Conservation (phyloP, 2,797 vertebrate species). For the Moxostoma hubbsi region DNA sequence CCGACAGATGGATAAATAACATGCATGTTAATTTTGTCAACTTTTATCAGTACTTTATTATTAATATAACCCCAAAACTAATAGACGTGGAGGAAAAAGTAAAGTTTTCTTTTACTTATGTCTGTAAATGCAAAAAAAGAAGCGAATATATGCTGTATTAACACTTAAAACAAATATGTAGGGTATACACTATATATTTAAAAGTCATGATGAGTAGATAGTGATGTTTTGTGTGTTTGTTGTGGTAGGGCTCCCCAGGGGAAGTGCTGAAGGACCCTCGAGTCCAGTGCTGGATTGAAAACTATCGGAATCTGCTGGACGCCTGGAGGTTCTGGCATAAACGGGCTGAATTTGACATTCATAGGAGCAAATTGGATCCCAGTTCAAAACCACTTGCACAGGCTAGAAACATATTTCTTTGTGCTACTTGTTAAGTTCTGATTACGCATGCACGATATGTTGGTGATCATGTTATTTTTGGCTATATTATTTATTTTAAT, state of each 20-base stretch:
- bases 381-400: conserved; percentile 97
- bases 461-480: neutral
- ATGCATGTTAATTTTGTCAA: too few relatives aligned
- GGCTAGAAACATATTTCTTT: conserved; percentile 69
- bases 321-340: conserved; percentile 99
- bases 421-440: conserved; percentile 55
- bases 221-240: conserved; percentile 12
- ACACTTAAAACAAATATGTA: too few relatives aligned
- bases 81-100: too few relatives aligned
- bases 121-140: too few relatives aligned
- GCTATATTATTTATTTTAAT: too few relatives aligned
- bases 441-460: conserved; percentile 13
- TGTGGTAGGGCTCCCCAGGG: conserved; percentile 85
- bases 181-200: too few relatives aligned
- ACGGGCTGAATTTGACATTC: conserved; percentile 98
- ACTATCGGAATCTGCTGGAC: conserved; percentile 96
- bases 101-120: too few relatives aligned
- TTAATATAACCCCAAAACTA: too few relatives aligned
- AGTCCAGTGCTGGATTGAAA: conserved; percentile 98
- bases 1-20: too few relatives aligned
- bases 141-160: too few relatives aligned
- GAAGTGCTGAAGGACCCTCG: conserved; percentile 95
- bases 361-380: conserved; percentile 95
- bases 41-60: too few relatives aligned
- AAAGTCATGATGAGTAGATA: neutral